Evolutionary conservation across 1,140 invertebrate genomes (phyloP), one percentile per base, ranked within the genome.

Genomic region (Stegodyphus mimosarum): DNA sequence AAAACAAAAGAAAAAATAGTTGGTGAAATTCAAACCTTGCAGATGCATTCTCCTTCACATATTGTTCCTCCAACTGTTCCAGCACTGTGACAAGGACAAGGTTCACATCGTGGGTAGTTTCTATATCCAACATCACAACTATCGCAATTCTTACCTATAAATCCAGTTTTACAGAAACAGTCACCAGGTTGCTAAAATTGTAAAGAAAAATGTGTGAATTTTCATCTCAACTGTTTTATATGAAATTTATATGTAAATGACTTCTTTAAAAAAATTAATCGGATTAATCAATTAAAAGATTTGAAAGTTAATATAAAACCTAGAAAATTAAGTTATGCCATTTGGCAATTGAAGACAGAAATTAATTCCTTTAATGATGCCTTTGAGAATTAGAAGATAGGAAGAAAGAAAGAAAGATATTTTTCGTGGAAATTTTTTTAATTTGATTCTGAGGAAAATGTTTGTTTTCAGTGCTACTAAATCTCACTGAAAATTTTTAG

Each of bases 121-220:
- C 93, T 93, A 89, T 93, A 96, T 10, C 96, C 96, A 2, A 93
- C 91, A 2, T 95, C 94, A 91, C 98, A 99, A 18, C 92, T 90
- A 87, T 97, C 94, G 92, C 98, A 99, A 60, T 92, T 93, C 13
- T 91, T 89, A 0, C 98, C 98, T 52, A 93, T 92, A 90, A 94
- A 99, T 11, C 96, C 97, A 48, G 92, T 90, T 69, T 93, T 92
- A 90, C 98, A 99, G 63, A 93, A 92, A 89, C 98, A 99, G 53
- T 93, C 92, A 67, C 95, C 95, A 52, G 94, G 93, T 87, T 88
- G 78, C 88, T 90, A 52, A 15, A 78, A 70, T n/a, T 13, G 10
- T 48, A 72, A 60, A 72, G 10, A 50, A 11, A 18, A 13, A 53
- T 1, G 33, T 1, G 33, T 33, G 3, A 33, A 33, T 33, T 33